Base-by-base conservation (phyloP, 2,113 vertebrate genomes). In the Vulpes lagopus region DNA sequence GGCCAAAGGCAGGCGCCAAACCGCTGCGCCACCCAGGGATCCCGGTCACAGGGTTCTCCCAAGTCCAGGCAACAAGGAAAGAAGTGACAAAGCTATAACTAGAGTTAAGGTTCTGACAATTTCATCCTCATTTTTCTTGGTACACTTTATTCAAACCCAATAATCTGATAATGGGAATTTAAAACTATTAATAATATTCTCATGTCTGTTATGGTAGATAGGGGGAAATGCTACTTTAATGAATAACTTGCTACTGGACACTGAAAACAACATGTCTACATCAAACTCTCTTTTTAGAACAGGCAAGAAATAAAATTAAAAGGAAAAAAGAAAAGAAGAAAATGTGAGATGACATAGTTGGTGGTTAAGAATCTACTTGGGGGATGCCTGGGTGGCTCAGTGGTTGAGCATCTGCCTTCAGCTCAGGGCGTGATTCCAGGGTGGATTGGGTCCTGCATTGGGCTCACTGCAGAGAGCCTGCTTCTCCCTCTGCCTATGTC, bases 221-320 rank as follows among this genome's bases (percentile, higher is more conserved):
- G 64, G 8, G 43, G 67, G 74, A 87, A 85, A 80, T 57, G 69
- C 8, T 55, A 43, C 16, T 93, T 74, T 62, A 53, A 64, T 51
- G 16, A 87, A 53, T 73, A 90, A 12, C 49, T 93, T 95, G 43
- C 27, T 79, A 43, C 20, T 73, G 35, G 53, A 79, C 8, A 53
- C 49, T 84, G 11, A 73, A 97, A 91, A 88, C 89, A 62, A 27
- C 3, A 78, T 38, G 51, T 94, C 30, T 94, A 79, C 8, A 19
- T 82, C 20, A 79, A 83, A 57, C 19, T 15, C 17, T 79, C 85
- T 49, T 30, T 91, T 96, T 83, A 92, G 69, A 71, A 88, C 1
- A 73, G 32, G 32, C 30, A 92, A 95, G n/a, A 88, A 64, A 74
- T 78, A 91, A 89, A 95, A 89, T 15, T 32, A 88, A 73, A 93